Base-by-base conservation (phyloP, 2,797 vertebrate species). In the Telmatherina bonti region DNA sequence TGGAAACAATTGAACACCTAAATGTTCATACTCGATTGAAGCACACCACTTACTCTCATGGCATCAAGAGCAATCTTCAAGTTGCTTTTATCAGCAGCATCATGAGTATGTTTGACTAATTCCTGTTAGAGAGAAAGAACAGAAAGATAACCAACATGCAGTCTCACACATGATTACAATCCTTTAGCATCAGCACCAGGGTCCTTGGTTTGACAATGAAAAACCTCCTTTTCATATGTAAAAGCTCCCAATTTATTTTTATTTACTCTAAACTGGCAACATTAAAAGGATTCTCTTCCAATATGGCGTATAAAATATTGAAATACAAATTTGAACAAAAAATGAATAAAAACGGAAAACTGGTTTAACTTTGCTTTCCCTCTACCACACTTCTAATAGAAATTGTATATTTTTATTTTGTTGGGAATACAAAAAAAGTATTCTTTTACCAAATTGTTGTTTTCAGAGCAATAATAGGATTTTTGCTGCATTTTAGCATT, bases 71-170 rank as follows among this genome's bases (percentile, higher is more conserved):
- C 96, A 51, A 95, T 88, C 76, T 95, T 96, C 64, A 98, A 89
- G 88, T 97, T 97, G 41, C 87, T 91, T 83, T 97, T 98, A 83
- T 96, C 95, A 1, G 81, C 71, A 10, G 91, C 78, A 56, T 98
- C 96, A 1, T 91, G 91, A 75, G 97, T 97, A 80, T 98, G 96
- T 81, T 97, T 98, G 64, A 98, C 95, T 26, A 98, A 92, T 80
- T 98, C 97, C 97, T 98, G 82, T 76, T 49, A 24, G 74, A 81
- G 55, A 72, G 20, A 60, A 41, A 62, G 2, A 47, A 81, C 51
- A 82, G 62, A 49, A 47, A 67, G 51, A 64, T n/a, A 15, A 53
- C n/a, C 16, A 3, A 41, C 35, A 51, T 12, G 18, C 30, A 68
- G 31, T 26, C 9, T 49, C 10, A 10, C 31, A 68, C 30, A 30